Evolutionary conservation across 2,113 vertebrate species (phyloP).

Genomic region (Burhinus oedicnemus): DNA sequence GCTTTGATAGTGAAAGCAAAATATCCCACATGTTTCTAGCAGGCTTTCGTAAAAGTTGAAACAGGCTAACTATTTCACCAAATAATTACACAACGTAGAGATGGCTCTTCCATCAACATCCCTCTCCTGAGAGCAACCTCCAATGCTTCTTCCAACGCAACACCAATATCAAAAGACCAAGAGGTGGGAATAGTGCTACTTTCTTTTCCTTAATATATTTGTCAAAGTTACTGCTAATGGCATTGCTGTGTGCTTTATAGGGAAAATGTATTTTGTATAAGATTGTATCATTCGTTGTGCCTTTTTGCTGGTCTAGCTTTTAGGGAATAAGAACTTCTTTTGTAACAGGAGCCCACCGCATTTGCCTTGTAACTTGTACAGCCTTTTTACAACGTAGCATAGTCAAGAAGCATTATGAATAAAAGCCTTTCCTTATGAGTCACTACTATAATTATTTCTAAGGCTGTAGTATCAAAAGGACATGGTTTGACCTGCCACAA

Average conservation of each 20-base stretch:
- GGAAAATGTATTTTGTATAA: neutral
- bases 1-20: neutral
- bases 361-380: neutral
- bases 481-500: neutral
- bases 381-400: neutral
- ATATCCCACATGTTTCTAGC: accelerated
- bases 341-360: neutral
- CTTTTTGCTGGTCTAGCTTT: neutral
- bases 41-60: neutral
- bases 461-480: neutral
- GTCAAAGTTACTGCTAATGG: neutral
- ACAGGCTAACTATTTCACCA: neutral
- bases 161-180: neutral
- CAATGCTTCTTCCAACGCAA: neutral
- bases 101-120: neutral
- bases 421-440: neutral
- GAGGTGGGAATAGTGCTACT: accelerated
- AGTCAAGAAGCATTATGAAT: neutral
- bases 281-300: neutral
- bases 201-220: neutral
- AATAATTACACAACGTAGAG: neutral
- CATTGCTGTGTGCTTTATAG: neutral
- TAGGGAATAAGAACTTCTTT: neutral
- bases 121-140: neutral
- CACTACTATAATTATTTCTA: slow-evolving; percentile 1